These are phyloP conservation scores for Spatula versicolor DNA, from an alignment of 2,797 vertebrate species.

Conservation along the genomic window DNA sequence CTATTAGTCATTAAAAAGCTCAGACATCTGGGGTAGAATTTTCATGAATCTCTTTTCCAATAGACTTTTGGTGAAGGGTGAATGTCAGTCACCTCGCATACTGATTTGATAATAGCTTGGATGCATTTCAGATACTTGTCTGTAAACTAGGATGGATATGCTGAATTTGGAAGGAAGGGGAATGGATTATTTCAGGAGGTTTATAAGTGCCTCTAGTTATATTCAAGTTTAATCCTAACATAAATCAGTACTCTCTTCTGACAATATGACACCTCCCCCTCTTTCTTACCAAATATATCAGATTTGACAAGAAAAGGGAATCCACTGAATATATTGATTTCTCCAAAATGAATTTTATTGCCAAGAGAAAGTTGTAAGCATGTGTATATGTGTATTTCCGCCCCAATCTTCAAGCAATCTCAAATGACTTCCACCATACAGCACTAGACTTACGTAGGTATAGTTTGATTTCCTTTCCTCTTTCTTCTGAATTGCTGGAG, in stretches of 20 bases:
- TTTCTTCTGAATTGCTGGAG: not conserved
- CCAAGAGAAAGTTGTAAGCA: not conserved
- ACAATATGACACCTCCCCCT: not conserved
- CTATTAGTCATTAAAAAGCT: slow-evolving; percentile 41
- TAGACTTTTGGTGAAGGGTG: slow-evolving; percentile 35
- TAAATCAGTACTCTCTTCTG: not conserved
- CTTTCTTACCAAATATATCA: not conserved
- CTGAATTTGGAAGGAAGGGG: not conserved
- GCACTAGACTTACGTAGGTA: not conserved
- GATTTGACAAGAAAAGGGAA: not conserved
- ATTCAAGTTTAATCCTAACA: not conserved
- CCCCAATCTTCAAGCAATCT: not conserved
- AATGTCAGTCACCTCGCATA: slow-evolving; percentile 17
- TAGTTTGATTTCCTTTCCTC: not conserved
- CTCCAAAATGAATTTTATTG: not conserved
- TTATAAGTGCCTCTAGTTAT: not conserved
- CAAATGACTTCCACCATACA: not conserved
- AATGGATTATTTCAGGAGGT: slow-evolving; percentile 5
- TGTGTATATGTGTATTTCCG: not conserved
- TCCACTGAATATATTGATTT: not conserved
- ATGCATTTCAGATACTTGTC: slow-evolving; percentile 30
- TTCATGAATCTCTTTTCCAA: slow-evolving; percentile 5
- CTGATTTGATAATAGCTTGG: slow-evolving; percentile 45
- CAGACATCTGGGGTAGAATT: slow-evolving; percentile 7
- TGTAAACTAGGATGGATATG: slow-evolving; percentile 33